These are phyloP conservation scores for Nephrotoma flavescens DNA, from an alignment of 2,888 invertebrate genomes.

Conservation along the genomic window DNA sequence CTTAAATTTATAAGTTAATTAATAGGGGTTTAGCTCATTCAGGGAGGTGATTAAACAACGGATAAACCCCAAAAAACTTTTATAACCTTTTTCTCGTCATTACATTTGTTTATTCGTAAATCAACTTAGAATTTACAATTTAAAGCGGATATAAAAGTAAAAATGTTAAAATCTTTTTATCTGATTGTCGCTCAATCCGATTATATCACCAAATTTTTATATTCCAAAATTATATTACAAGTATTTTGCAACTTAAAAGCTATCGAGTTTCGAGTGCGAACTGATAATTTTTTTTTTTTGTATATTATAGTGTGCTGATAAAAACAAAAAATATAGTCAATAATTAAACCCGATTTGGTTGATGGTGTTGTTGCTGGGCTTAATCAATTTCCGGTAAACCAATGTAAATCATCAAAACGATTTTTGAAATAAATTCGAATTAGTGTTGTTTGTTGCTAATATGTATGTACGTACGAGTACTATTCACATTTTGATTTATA, in stretches of 20 bases:
- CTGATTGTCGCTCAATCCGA: too few species aligned
- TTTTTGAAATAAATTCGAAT: not conserved
- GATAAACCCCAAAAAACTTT: too few species aligned
- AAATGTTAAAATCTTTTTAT: too few species aligned
- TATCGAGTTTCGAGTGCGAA: not conserved
- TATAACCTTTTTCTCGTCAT: too few species aligned
- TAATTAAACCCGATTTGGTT: not conserved
- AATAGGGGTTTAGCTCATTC: too few species aligned
- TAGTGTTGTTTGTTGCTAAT: not conserved
- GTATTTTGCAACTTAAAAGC: not conserved
- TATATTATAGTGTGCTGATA: not conserved
- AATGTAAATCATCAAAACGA: not conserved
- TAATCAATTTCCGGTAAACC: not conserved
- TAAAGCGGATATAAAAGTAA: too few species aligned
- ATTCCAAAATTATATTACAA: too few species aligned
- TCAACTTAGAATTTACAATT: too few species aligned
- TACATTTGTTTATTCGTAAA: too few species aligned
- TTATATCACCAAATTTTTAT: too few species aligned
- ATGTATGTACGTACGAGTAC: not conserved
- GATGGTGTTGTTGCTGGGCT: not conserved
- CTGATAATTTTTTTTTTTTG: not conserved
- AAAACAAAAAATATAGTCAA: not conserved
- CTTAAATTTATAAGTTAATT: too few species aligned
- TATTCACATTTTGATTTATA: not conserved
- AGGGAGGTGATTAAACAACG: too few species aligned